Base-by-base conservation (phyloP, 2,113 vertebrate genomes). In the Phodopus roborovskii region DNA sequence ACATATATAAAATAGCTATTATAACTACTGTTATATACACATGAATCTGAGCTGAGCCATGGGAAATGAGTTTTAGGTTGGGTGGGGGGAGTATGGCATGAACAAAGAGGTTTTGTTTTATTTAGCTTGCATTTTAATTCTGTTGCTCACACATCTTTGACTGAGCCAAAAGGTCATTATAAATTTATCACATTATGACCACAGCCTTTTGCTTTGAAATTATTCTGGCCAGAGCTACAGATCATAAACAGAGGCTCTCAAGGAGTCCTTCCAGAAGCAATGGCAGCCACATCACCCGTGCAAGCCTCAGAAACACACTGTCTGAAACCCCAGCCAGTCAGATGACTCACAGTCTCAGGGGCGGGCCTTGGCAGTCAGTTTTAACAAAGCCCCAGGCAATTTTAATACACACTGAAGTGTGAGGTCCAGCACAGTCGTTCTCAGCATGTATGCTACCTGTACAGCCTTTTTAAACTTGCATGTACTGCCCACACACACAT, bases 121-220 rank as follows among this genome's bases (percentile, higher is more conserved):
- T n/a, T 75, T 66, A 50, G n/a, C 36, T 64, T 77, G 82, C 16
- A 20, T 77, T 95, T 95, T 83, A 62, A 84, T 87, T 78, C 16
- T 62, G 62, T 4, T 66, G 71, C 15, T 6, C 60, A 20, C 66
- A 70, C 3, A 82, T 87, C 84, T 83, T 62, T 75, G 2, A 60
- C 30, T 96, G 60, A 5, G 75, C 20, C n/a, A 64, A 15, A 71
- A 62, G 9, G 7, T 85, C 19, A 53, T 87, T 45, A 94, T 45
- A 88, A 64, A 66, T 48, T 77, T 84, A 33, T 75, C 39, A 78
- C 33, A 60, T 73, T 73, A 77, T 82, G 71, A 85, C 88, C 42
- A 90, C 28, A 90, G 70, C 78, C 3, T 86, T 92, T 92, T 91
- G 30, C 78, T 78, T 83, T 74, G 60, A 90, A 93, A 64, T 50